A percentile compares a stretch with the other conserved stretches of the same genome.
Conservation (phyloP, 1,140 invertebrate genomes). For the Drosophila nigrodunni region DNA sequence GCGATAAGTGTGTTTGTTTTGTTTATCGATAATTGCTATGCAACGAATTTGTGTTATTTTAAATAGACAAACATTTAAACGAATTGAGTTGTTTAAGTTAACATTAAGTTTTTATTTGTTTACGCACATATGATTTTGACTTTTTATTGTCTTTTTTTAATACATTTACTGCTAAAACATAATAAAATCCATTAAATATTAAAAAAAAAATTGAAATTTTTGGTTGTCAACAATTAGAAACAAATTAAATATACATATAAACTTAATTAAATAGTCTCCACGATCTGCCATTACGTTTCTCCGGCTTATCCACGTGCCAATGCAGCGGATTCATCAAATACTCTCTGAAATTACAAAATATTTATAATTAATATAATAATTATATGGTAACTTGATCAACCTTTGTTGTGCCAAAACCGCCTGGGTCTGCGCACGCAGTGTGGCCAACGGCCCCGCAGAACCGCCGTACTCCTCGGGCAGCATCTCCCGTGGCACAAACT, state of each 20-base stretch:
- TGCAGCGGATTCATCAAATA: slow-evolving; percentile 76
- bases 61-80: no score
- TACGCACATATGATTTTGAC: no score
- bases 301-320: slow-evolving; percentile 69
- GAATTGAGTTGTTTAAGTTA: no score
- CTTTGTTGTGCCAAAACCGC: slow-evolving; percentile 72
- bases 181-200: no score
- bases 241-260: slow-evolving; percentile 5
- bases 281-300: slow-evolving; percentile 60
- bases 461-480: slow-evolving; percentile 89
- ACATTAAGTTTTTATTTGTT: no score
- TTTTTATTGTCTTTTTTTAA: no score
- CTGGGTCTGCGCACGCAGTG: slow-evolving; percentile 86
- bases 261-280: slow-evolving; percentile 60
- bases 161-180: no score
- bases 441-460: slow-evolving; percentile 86
- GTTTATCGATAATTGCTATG: no score
- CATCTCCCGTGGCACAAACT: slow-evolving; percentile 87
- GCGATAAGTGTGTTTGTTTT: no score
- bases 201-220: not conserved
- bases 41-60: no score
- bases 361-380: not conserved
- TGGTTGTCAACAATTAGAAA: not conserved
- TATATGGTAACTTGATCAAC: slow-evolving; percentile 8
- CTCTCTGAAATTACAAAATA: slow-evolving; percentile 47